Evolutionary conservation across 2,797 vertebrate species (phyloP).

Genomic region (Etheostoma perlongum): DNA sequence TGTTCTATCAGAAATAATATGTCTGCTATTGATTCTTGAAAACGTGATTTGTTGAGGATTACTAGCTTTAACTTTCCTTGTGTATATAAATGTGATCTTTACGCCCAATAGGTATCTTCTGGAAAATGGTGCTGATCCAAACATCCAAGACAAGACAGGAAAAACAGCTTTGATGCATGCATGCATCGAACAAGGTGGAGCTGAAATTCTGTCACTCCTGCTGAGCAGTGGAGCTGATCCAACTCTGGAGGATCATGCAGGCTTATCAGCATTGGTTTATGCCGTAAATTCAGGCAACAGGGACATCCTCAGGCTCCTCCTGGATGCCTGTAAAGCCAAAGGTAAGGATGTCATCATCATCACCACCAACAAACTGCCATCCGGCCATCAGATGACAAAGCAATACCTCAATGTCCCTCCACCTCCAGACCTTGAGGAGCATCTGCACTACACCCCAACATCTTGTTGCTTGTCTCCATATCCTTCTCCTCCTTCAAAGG

Average conservation of each 20-base stretch:
- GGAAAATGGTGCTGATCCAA: constrained; percentile 92
- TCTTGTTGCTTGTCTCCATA: constrained; percentile 81
- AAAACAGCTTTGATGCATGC: constrained; percentile 93
- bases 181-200: constrained; percentile 86
- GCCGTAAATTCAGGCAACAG: constrained; percentile 88
- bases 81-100: constrained; percentile 8
- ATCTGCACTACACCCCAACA: constrained; percentile 58
- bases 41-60: neutral
- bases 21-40: neutral
- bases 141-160: constrained; percentile 93
- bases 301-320: constrained; percentile 86
- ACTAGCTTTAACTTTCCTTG: constrained; percentile 64
- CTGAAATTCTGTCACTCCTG: constrained; percentile 88
- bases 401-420: constrained; percentile 92
- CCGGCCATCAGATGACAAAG: constrained; percentile 87
- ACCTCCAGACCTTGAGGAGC: constrained; percentile 81
- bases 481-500: constrained; percentile 56
- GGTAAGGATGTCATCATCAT: constrained; percentile 96
- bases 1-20: constrained; percentile 7
- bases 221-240: constrained; percentile 88
- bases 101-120: constrained; percentile 88
- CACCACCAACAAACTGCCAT: constrained; percentile 86
- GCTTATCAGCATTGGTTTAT: constrained; percentile 88
- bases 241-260: constrained; percentile 89
- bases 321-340: constrained; percentile 88